Evolutionary conservation across 2,113 vertebrate genomes (phyloP), one percentile per base, ranked within the genome.

Genomic region (Nematolebias whitei): DNA sequence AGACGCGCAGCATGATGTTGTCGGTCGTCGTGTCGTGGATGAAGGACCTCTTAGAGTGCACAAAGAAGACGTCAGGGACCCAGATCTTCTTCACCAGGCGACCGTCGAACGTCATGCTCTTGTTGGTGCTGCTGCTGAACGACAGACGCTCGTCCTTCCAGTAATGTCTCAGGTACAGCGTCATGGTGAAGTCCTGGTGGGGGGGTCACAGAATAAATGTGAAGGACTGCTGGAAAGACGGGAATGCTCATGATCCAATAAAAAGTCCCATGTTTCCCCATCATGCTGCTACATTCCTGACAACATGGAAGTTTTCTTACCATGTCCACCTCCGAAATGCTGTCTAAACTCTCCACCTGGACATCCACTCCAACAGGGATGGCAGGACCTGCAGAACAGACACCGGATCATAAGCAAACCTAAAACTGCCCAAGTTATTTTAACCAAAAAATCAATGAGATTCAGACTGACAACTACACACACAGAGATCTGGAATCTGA

Each of bases 271-370:
- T 7, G 7, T 29, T 29, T 29, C 26, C 3, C 26, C n/a, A n/a
- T n/a, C n/a, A n/a, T n/a, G n/a, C n/a, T n/a, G 3, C 26, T 29
- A 62, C 45, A 26, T 63, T 12, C 13, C 48, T 49, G 5, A 24
- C 14, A 23, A 23, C 22, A 26, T 54, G 29, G 2, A 26, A 12
- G 9, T 44, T 56, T 61, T 69, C 78, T 91, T 91, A 98, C 97
- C 97, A 99, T 99, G 83, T 99, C 95, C 65, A 98, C 96, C 87
- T 98, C 96, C 18, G 97, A 99, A 90, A 99, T 99, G 80, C 95
- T 97, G 89, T 99, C 97, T 89, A 99, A 90, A 57, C 96, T 99
- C 85, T 98, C 97, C 86, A 99, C 94, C 85, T 98, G 95, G 52
- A 98, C 97, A 63, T 98, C 96, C 56, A 99, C 94, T 4, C 96